Evolutionary conservation across 2,113 vertebrate species (phyloP).

Genomic region (Colinus virginianus): DNA sequence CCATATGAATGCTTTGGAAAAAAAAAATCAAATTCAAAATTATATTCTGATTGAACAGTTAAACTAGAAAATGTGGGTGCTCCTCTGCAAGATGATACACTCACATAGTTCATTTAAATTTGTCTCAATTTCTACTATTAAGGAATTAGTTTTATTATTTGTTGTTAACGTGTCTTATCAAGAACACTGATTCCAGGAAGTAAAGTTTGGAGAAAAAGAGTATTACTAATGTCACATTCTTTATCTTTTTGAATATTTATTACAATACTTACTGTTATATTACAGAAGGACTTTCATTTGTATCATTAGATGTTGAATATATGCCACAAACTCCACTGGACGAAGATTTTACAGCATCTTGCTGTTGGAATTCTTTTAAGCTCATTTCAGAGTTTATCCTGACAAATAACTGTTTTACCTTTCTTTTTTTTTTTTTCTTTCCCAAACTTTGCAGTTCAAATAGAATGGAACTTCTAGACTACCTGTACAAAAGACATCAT

Average conservation of each 20-base stretch:
- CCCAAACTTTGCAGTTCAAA: background rate
- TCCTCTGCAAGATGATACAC: too few relatives aligned
- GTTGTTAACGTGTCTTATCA: background rate
- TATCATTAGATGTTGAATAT: background rate
- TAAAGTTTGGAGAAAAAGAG: background rate
- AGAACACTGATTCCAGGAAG: background rate
- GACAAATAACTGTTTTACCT: too few relatives aligned
- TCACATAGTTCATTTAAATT: background rate
- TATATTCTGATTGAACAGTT: background rate
- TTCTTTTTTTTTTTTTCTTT: background rate
- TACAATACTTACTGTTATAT: background rate
- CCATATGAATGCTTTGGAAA: background rate
- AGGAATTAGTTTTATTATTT: background rate
- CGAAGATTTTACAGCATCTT: background rate
- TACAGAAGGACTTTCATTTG: background rate
- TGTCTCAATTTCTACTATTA: background rate
- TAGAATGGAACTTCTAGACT: background rate
- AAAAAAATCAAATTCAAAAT: background rate
- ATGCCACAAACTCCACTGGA: background rate
- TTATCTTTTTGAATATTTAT: background rate
- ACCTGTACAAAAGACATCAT: background rate
- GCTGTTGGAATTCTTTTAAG: background rate
- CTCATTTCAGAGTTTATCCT: background rate
- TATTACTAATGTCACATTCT: background rate
- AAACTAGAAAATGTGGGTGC: background rate